Base-by-base conservation (phyloP, 2,888 invertebrate species). In the Lasioglossum villosulum region DNA sequence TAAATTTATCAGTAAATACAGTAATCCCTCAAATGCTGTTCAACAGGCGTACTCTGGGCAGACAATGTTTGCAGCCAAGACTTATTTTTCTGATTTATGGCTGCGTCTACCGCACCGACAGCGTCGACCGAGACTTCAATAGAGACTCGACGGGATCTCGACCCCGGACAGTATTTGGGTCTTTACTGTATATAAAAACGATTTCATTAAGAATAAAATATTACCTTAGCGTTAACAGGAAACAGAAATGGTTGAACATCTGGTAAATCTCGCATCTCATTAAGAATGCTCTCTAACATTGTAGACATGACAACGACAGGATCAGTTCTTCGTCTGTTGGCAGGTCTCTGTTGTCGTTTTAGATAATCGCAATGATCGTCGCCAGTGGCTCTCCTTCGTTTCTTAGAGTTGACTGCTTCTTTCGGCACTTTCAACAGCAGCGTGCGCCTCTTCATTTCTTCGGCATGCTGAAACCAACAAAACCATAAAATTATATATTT, bases 231-330 rank as follows among this genome's bases (percentile, higher is more conserved):
- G 95, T 98, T 99, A 48, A 99, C 99, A 2, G 99, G 99, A 93
- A 98, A 97, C 90, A 99, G 96, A 95, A 99, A 99, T 0, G 98
- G 98, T 91, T 98, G 98, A 19, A 98, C 98, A 94, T 99, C 99
- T 0, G 98, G 98, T 94, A 99, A 95, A 92, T 98, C 98, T 72
- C 99, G 96, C 96, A 99, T 97, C 93, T 99, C 98, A 93, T 98
- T 99, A 16, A 99, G 95, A 82, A 99, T 98, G 79, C 97, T 97
- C 94, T 99, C 99, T 70, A 99, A 96, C 88, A 99, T 97, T 0
- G 98, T 98, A 0, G 99, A 98, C 79, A 99, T 95, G 0, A 99
- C 99, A 23, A 99, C 99, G 0, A 99, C 97, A 0, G 99, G 99
- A 96, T 99, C 99, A 0, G 99, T 99, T 68, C 99, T 96, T 0